Evolutionary conservation across 2,888 invertebrate species (phyloP), one percentile per base, ranked within the genome.

Genomic region (Heliconius charithonia): DNA sequence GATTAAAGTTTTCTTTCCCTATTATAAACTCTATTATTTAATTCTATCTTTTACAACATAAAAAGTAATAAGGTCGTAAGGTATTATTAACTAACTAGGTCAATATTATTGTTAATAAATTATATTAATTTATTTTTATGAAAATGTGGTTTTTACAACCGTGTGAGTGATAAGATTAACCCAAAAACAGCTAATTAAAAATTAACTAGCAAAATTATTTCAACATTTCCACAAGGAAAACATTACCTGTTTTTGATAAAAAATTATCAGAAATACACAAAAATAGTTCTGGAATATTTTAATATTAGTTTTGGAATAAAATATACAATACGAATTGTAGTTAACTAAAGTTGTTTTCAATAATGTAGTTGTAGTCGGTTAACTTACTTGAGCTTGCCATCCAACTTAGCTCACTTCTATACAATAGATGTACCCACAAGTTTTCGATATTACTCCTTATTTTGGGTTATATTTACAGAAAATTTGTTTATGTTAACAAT

Each of bases 361-460:
- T 59, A 73, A 59, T 37, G 19, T 19, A 32, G 7, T 25, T 37
- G 16, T 73, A 73, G 62, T 56, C 32, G 32, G 37, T n/a, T 73
- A 25, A 62, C 59, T 59, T 73, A n/a, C n/a, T 59, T n/a, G 3
- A 62, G 37, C 62, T 73, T 62, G 59, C 2, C 16, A 3, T 62
- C 25, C 32, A 59, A 37, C 62, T 73, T 12, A 73, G 19, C 7
- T 73, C n/a, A 37, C 59, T 27, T 25, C 41, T 73, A 56, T n/a
- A 62, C n/a, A 62, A 37, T 56, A 65, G 25, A 71, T 27, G 62
- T 32, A 45, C 65, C 32, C 45, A 45, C 45, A 45, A 72, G 19
- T 77, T 77, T 72, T 72, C 27, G n/a, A 56, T 32, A 65, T 65
- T 65, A 32, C 13, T 65, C 51, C 66, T 77, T 56, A 66, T 72